Conservation (phyloP, 1,140 invertebrate genomes). For the Aphelinus atriplicis region DNA sequence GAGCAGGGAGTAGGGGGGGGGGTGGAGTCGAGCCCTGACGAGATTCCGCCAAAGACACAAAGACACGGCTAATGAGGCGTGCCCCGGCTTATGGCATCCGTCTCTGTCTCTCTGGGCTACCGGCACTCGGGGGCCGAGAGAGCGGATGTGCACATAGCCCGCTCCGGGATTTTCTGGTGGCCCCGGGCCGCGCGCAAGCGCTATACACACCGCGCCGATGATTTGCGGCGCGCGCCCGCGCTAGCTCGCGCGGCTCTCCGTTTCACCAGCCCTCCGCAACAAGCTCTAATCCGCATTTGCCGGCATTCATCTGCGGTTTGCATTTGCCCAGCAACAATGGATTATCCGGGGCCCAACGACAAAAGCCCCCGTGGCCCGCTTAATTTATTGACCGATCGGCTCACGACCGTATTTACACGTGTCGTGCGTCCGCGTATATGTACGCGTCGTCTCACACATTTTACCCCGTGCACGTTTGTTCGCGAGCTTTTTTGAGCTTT, state of each 20-base stretch:
- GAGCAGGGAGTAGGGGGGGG: slow-evolving; percentile 38
- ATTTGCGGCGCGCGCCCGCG: too few relatives aligned
- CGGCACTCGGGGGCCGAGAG: slow-evolving; percentile 42
- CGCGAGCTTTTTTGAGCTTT: too few relatives aligned
- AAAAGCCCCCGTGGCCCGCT: too few relatives aligned
- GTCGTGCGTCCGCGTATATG: too few relatives aligned
- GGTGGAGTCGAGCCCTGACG: background rate
- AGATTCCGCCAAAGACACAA: background rate
- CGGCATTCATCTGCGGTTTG: background rate
- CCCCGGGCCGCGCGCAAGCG: background rate
- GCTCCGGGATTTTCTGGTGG: slow-evolving; percentile 30
- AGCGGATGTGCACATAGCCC: slow-evolving; percentile 6
- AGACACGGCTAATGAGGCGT: slow-evolving; percentile 52
- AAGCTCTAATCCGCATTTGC: background rate
- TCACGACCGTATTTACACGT: too few relatives aligned
- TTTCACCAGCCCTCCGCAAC: background rate
- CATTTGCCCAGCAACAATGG: too few relatives aligned
- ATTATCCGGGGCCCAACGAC: too few relatives aligned
- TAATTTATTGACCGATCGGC: too few relatives aligned
- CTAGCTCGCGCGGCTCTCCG: background rate
- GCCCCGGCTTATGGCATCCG: slow-evolving; percentile 14
- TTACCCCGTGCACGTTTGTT: too few relatives aligned
- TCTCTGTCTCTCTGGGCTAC: slow-evolving; percentile 34
- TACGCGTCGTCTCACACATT: too few relatives aligned
- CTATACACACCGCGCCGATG: too few relatives aligned